Evolutionary conservation across 2,113 vertebrate genomes (phyloP).

Genomic region (Eulemur rufifrons): DNA sequence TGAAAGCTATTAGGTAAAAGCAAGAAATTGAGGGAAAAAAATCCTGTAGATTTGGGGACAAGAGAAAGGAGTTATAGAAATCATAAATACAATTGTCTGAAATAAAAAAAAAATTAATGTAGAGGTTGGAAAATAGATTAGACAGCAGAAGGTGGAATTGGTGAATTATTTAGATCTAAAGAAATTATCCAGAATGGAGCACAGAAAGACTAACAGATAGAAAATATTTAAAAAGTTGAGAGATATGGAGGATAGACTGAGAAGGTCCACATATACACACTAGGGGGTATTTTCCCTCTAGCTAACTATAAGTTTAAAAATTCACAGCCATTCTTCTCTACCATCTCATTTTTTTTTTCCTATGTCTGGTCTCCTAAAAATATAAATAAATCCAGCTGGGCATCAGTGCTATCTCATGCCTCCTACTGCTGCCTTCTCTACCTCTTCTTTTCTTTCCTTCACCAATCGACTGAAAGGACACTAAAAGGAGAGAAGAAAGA

Average conservation of each 20-base stretch:
- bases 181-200: not conserved
- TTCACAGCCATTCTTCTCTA: not conserved
- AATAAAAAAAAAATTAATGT: not conserved
- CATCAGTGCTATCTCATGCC: not conserved
- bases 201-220: not conserved
- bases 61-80: not conserved
- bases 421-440: not conserved
- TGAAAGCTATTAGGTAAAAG: not conserved
- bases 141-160: not conserved
- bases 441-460: not conserved
- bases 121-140: not conserved
- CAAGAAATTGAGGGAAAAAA: not conserved
- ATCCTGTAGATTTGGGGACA: not conserved
- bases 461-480: not conserved
- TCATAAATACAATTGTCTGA: not conserved
- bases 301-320: not conserved
- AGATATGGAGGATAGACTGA: not conserved
- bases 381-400: not conserved
- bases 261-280: not conserved
- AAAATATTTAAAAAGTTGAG: not conserved
- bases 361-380: not conserved
- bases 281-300: not conserved
- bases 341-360: not conserved
- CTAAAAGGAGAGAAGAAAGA: not conserved
- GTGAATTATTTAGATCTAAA: not conserved